Conservation (phyloP, 1,140 invertebrate species). For the Nebria ingens region DNA sequence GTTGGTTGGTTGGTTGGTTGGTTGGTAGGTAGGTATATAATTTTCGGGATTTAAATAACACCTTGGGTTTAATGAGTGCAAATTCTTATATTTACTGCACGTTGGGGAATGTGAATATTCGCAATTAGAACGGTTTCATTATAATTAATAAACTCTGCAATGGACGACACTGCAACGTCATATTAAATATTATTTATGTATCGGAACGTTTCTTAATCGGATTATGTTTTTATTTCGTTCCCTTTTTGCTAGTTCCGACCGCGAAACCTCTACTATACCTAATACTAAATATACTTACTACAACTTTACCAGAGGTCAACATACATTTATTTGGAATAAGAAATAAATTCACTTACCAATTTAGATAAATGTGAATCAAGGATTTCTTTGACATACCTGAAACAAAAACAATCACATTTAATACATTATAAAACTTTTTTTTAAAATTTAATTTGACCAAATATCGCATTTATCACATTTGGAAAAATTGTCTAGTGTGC, state of each 20-base stretch:
- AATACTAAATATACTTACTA: too few species aligned
- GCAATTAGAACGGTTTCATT: neutral
- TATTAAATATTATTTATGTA: constrained; percentile 1
- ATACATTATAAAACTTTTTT: too few species aligned
- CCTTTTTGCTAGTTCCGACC: too few species aligned
- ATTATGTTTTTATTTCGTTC: neutral
- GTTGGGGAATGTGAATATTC: neutral
- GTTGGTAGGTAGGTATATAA: too few species aligned
- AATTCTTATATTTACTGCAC: neutral
- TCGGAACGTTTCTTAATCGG: neutral
- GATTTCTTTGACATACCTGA: neutral
- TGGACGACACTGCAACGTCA: neutral
- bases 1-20: too few species aligned
- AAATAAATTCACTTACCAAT: neutral
- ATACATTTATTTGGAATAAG: neutral
- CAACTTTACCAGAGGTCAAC: neutral
- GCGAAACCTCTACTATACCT: too few species aligned
- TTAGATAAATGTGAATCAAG: neutral
- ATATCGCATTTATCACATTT: too few species aligned
- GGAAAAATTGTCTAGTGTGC: too few species aligned
- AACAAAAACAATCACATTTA: neutral
- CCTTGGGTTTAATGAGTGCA: neutral
- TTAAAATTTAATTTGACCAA: too few species aligned
- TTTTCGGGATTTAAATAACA: neutral
- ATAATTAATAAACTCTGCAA: neutral